Evolutionary conservation across 2,888 invertebrate species (phyloP), one percentile per base, ranked within the genome.

Genomic region (Andricus curvator): DNA sequence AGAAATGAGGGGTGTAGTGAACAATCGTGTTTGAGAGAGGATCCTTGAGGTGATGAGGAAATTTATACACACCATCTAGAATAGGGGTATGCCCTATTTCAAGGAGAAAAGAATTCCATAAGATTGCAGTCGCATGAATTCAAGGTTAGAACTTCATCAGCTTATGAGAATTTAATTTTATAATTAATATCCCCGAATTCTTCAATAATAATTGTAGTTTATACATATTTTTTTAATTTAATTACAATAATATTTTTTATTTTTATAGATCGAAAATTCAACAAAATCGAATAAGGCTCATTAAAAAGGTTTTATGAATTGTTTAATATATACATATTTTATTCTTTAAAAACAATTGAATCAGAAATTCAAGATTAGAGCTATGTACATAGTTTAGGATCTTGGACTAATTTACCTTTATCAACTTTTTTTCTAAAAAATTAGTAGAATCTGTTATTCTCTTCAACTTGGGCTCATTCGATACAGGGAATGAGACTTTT

Each of bases 61-160:
- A 22, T 67, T 68, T 48, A 48, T 48, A 44, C 5, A 41, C 41
- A 20, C 22, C 25, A 17, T 68, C 48, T 8, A 25, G 48, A 48
- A 29, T 68, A 68, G 48, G 68, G 68, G 25, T 48, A 68, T 68
- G 68, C 48, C 20, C 68, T 68, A 41, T 68, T 48, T 68, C 25
- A 48, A 68, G 68, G 44, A 48, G 68, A 25, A 48, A 17, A 48
- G 17, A 48, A 48, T 48, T 48, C 4, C 25, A 48, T 20, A 68
- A 68, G 17, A 68, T 68, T 68, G 68, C 48, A 68, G 48, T 25
- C 44, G 25, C 25, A 29, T 68, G 68, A 48, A 68, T 68, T 41
- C 17, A 29, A 68, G 68, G 68, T 68, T 68, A 48, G 68, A 22
- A 17, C 20, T 20, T 68, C 5, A 22, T 20, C n/a, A 22, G n/a